A percentile compares a stretch with the other conserved stretches of the same genome.
Evolutionary conservation across 2,888 invertebrate species (phyloP).

Genomic region (Scaptomyza caliginosa): DNA sequence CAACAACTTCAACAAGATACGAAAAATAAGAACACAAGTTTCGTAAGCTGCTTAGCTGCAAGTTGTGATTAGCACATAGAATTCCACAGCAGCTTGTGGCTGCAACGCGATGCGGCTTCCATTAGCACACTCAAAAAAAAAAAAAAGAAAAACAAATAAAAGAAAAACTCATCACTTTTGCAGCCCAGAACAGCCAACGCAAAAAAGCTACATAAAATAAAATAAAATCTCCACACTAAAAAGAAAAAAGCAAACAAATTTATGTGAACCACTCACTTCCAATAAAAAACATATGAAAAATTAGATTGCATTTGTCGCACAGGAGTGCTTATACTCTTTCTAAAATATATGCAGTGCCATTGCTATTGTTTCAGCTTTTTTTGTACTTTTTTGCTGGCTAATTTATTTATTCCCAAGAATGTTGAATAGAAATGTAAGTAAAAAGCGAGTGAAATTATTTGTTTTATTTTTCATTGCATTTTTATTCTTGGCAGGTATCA

Average conservation of each 20-base stretch:
- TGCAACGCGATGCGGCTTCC: slow-evolving; percentile 53
- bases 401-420: not conserved
- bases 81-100: slow-evolving; percentile 54
- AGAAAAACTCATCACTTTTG: slow-evolving; percentile 45
- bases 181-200: slow-evolving; percentile 29
- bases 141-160: not conserved
- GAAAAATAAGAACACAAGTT: slow-evolving; percentile 63
- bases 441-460: too few relatives aligned
- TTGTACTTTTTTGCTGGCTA: too few relatives aligned
- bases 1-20: not conserved
- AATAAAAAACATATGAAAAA: slow-evolving; percentile 59
- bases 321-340: slow-evolving; percentile 32
- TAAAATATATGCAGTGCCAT: not conserved
- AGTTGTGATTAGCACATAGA: slow-evolving; percentile 77
- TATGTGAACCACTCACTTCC: slow-evolving; percentile 10
- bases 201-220: slow-evolving; percentile 8
- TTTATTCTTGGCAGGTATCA: too few relatives aligned
- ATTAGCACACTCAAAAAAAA: slow-evolving; percentile 44
- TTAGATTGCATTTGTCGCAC: not conserved
- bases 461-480: too few relatives aligned
- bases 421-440: not conserved
- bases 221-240: slow-evolving; percentile 24
- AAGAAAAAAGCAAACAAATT: slow-evolving; percentile 4
- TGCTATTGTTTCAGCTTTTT: too few relatives aligned
- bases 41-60: slow-evolving; percentile 75